phyloP scores from a whole-genome alignment of 2,797 vertebrate genomes.

The Dendrocincla tyrannina region DNA sequence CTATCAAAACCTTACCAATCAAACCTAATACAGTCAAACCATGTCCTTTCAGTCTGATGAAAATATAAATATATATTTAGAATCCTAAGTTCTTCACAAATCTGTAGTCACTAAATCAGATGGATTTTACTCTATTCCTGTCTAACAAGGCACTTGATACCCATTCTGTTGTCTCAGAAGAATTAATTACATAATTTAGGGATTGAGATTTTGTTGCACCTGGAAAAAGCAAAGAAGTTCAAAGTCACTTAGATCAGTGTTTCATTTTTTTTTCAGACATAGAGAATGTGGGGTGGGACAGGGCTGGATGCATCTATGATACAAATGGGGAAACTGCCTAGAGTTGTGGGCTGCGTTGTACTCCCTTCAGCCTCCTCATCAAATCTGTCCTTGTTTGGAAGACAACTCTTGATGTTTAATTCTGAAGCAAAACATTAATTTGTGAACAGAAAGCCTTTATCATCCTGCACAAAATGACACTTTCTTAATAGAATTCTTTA shows the following conservation, averaged over 20 bases:
- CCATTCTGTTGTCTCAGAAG: neutral
- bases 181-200: neutral
- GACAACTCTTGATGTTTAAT: conserved; percentile 24
- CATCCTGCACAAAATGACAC: neutral
- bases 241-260: neutral
- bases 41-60: neutral
- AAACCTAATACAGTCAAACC: neutral
- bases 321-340: neutral
- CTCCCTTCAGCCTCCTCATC: neutral
- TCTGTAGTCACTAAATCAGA: neutral
- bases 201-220: neutral
- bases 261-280: neutral
- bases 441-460: conserved; percentile 21
- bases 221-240: neutral
- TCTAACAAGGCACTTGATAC: neutral
- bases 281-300: neutral
- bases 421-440: conserved; percentile 28
- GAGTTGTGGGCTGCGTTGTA: neutral
- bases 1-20: neutral
- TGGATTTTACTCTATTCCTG: neutral
- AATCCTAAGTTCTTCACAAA: neutral
- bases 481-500: conserved; percentile 4
- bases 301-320: neutral
- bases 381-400: conserved; percentile 27
- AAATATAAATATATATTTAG: neutral